Base-by-base conservation (phyloP, 1,140 invertebrate genomes). In the Penaeus indicus region DNA sequence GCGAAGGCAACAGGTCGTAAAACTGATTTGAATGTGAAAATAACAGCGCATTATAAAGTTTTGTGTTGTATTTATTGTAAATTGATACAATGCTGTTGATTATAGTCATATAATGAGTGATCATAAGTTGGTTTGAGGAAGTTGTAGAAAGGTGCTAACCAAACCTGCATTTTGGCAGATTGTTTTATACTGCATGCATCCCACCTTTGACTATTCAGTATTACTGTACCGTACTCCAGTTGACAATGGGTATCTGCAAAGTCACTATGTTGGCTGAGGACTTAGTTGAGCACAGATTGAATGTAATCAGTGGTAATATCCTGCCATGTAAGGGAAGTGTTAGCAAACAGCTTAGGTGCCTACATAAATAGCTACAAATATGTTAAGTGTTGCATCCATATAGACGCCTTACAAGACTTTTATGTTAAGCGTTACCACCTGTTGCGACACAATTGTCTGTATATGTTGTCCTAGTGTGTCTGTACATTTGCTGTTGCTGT, bases 141-240 rank as follows among this genome's bases (percentile, higher is more conserved):
- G 62, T 32, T 82, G 67, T 83, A 88, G 86, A 84, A 88, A 88
- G 87, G 87, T 88, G 87, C 87, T 88, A 88, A 88, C 67, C 87
- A 63, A 42, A 64, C 38, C 81, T 84, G 87, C 87, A 78, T 88
- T 88, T 88, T 84, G 81, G 87, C 87, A 88, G 81, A 78, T 86
- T 54, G 38, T 87, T 88, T 88, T 88, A 64, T 88, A 84, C 87
- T 88, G 87, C 87, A 88, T 84, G 87, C 61, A 84, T 84, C 87
- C 87, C 87, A 88, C 87, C 87, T 88, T 78, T 78, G 78, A 88
- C 67, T 88, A 88, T 88, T 88, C 87, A 88, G 87, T 88, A 88
- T 88, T 88, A 88, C 64, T 82, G 54, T 85, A 72, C 54, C 80
- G 67, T 83, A 72, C 86, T 88, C 83, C 61, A 82, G 83, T 77